Evolutionary conservation across 2,113 vertebrate species (phyloP).

Genomic region (Dicentrarchus labrax): DNA sequence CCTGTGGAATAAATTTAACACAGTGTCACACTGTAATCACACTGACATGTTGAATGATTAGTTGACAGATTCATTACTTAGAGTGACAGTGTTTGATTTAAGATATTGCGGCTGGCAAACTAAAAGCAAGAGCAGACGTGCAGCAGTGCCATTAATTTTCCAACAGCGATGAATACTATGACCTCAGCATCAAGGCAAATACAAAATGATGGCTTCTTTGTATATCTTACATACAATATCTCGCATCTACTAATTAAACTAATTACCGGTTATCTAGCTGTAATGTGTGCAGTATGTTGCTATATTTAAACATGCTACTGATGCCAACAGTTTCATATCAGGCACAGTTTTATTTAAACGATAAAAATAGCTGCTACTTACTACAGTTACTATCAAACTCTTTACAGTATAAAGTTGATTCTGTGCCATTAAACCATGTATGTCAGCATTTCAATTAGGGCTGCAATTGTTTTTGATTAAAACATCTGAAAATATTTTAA

Average conservation of each 20-base stretch:
- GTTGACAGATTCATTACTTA: slow-evolving; percentile 80
- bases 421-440: not conserved
- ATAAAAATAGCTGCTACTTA: not conserved
- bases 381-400: not conserved
- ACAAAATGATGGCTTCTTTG: slow-evolving; percentile 37
- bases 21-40: slow-evolving; percentile 58
- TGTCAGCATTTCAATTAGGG: not conserved
- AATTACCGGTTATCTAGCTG: slow-evolving; percentile 38
- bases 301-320: slow-evolving; percentile 19
- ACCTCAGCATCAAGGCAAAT: slow-evolving; percentile 42
- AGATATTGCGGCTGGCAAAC: slow-evolving; percentile 63
- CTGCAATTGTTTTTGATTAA: not conserved
- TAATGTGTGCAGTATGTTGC: slow-evolving; percentile 1
- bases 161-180: slow-evolving; percentile 54
- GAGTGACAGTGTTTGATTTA: slow-evolving; percentile 77
- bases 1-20: slow-evolving; percentile 41
- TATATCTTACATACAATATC: slow-evolving; percentile 10
- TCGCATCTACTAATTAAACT: slow-evolving; percentile 37
- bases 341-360: not conserved
- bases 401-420: not conserved
- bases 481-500: not conserved
- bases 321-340: not conserved
- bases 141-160: slow-evolving; percentile 57
- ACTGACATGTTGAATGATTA: slow-evolving; percentile 70
- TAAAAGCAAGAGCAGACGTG: slow-evolving; percentile 44